These are phyloP conservation scores for Hymenochirus boettgeri DNA, from an alignment of 2,113 vertebrate genomes.

Conservation along the genomic window DNA sequence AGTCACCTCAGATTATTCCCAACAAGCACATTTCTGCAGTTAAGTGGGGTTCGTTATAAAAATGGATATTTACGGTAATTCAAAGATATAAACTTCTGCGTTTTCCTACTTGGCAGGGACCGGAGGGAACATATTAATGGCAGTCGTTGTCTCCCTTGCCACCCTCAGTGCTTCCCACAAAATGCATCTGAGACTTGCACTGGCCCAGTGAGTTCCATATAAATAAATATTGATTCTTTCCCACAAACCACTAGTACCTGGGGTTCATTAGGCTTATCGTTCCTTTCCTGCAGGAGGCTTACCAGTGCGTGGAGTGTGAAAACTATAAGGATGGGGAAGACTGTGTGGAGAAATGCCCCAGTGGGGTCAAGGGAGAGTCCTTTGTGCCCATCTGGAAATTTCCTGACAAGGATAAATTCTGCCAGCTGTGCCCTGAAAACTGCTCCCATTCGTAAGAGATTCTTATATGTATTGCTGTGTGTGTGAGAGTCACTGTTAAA, in stretches of 20 bases:
- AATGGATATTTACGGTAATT: no score
- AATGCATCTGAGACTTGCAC: conserved; percentile 79
- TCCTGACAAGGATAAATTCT: conserved; percentile 71
- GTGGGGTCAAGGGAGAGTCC: conserved; percentile 79
- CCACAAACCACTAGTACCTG: neutral
- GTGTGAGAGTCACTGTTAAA: no score
- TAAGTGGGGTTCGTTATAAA: no score
- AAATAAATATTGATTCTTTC: neutral
- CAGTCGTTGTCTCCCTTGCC: conserved; percentile 74
- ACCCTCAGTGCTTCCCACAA: conserved; percentile 80
- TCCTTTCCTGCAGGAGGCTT: conserved; percentile 62
- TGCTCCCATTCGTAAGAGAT: conserved; percentile 84
- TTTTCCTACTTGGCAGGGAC: conserved; percentile 55
- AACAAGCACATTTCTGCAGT: no score
- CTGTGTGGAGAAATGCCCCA: conserved; percentile 88
- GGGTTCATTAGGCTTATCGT: neutral
- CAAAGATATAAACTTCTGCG: no score
- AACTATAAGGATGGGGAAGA: conserved; percentile 73
- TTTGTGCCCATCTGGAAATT: conserved; percentile 89
- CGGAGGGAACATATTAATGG: conserved; percentile 71
- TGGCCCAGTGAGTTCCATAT: conserved; percentile 69
- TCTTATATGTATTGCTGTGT: neutral
- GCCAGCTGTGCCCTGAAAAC: conserved; percentile 83
- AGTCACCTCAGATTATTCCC: no score
- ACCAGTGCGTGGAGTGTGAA: conserved; percentile 76